A percentile compares a stretch with the other conserved stretches of the same genome.
phyloP scores from a whole-genome alignment of 2,888 invertebrate species.

The Caradrina kadenii region DNA sequence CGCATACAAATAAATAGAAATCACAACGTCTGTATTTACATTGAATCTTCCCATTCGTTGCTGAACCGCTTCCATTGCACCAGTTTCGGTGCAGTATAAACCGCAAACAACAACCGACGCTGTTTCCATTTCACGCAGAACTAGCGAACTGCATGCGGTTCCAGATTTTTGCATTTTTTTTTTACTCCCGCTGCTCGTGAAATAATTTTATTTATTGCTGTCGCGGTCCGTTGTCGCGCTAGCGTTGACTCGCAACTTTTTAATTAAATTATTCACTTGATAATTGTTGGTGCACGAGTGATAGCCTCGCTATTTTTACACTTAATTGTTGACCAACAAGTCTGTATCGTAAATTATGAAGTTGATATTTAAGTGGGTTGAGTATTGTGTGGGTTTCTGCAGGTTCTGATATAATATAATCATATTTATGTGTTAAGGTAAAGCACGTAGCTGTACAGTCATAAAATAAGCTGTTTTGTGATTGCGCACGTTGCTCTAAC shows the following conservation, averaged over 20 bases:
- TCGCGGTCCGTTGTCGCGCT: slow-evolving; percentile 73
- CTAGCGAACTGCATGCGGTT: slow-evolving; percentile 61
- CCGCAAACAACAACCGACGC: slow-evolving; percentile 68
- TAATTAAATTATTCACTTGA: slow-evolving; percentile 86
- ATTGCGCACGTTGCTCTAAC: slow-evolving; percentile 18
- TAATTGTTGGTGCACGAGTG: slow-evolving; percentile 74
- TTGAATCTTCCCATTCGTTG: slow-evolving; percentile 54
- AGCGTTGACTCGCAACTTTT: slow-evolving; percentile 80
- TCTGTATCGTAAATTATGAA: slow-evolving; percentile 55
- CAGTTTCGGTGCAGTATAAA: slow-evolving; percentile 64
- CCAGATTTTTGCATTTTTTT: slow-evolving; percentile 62
- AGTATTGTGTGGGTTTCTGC: slow-evolving; percentile 24
- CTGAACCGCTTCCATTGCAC: slow-evolving; percentile 54
- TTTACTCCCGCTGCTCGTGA: slow-evolving; percentile 68
- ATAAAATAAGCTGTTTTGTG: slow-evolving; percentile 28
- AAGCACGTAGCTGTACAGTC: slow-evolving; percentile 20
- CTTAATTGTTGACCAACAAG: slow-evolving; percentile 55
- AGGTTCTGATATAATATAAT: slow-evolving; percentile 17
- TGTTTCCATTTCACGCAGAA: slow-evolving; percentile 67
- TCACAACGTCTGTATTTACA: slow-evolving; percentile 59
- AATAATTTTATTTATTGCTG: slow-evolving; percentile 87
- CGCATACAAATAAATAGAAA: slow-evolving; percentile 54
- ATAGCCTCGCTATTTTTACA: slow-evolving; percentile 60
- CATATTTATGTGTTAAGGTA: slow-evolving; percentile 22
- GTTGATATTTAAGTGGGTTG: slow-evolving; percentile 46